Base-by-base conservation (phyloP, 2,797 vertebrate species). In the Mastacembelus armatus region DNA sequence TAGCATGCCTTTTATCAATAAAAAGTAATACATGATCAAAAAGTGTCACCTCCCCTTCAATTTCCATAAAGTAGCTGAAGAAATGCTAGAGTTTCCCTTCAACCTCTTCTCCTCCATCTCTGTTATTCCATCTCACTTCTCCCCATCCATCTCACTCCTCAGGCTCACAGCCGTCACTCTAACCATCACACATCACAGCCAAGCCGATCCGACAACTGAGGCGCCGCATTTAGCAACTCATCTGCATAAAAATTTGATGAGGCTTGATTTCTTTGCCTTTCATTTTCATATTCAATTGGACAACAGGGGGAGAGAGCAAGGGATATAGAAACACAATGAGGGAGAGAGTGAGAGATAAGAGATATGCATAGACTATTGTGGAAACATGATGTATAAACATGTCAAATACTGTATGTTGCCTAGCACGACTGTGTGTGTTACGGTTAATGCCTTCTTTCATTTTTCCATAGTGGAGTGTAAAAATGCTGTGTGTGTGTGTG, bases 171-270 rank as follows among this genome's bases (percentile, higher is more conserved):
- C 43, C 15, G 0, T 66, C 74, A 9, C 44, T 55, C 62, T 2
- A 54, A 60, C 66, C 57, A 61, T 68, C 72, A n/a, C 36, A 16
- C 36, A 38, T 38, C 36, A 10, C 51, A 55, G 16, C 15, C 11
- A 5, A 16, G 36, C 26, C 11, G 19, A 45, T 10, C 48, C 2
- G 7, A 22, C 45, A 22, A 50, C 50, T 0, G 4, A 32, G 51
- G 26, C 4, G 10, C 69, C 44, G 11, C 65, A 57, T 77, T 81
- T 74, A 80, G 78, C 39, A 55, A 39, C 76, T 65, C 50, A 80
- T 87, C 67, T 78, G 80, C 80, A 86, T 85, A 35, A 70, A 72
- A 64, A 83, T 39, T 66, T 47, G 1, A 77, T 56, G 30, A 79
- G 39, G 56, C 39, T 63, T 38, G 21, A 81, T 68, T 85, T 79